phyloP scores from a whole-genome alignment of 2,888 invertebrate genomes.

The Leucania comma region DNA sequence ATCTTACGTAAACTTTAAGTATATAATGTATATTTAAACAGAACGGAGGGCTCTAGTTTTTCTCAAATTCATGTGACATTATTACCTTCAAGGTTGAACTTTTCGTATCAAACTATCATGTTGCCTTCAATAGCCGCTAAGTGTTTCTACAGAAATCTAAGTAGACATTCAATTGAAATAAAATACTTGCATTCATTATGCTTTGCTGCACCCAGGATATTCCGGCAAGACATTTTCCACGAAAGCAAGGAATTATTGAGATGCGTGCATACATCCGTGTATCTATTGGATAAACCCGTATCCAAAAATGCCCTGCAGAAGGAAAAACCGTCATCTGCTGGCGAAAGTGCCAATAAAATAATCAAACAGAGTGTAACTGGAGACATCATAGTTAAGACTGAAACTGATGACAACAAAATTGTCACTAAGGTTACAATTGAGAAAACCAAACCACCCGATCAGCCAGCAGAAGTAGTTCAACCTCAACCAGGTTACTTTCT shows the following conservation, averaged over 20 bases:
- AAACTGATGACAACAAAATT: constrained; percentile 78
- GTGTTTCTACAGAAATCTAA: constrained; percentile 81
- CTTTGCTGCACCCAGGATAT: constrained; percentile 67
- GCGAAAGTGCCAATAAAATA: constrained; percentile 67
- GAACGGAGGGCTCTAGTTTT: constrained; percentile 20
- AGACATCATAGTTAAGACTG: constrained; percentile 85
- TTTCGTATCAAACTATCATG: constrained; percentile 72
- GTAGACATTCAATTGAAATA: constrained; percentile 76
- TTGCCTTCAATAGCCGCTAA: constrained; percentile 81
- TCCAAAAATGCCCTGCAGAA: constrained; percentile 64
- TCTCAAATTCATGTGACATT: constrained; percentile 50
- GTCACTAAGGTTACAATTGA: constrained; percentile 88
- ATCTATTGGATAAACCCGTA: constrained; percentile 75
- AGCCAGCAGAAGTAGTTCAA: constrained; percentile 57
- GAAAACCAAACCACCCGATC: constrained; percentile 69
- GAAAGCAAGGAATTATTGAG: constrained; percentile 69
- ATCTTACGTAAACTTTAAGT: constrained; percentile 41
- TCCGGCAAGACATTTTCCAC: constrained; percentile 68
- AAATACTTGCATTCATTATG: constrained; percentile 79
- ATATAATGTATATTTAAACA: constrained; percentile 53
- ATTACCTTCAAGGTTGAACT: constrained; percentile 59
- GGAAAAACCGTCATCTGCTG: constrained; percentile 48
- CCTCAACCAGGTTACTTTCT: constrained; percentile 78
- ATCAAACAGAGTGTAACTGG: constrained; percentile 78
- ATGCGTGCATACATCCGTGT: constrained; percentile 75